Percentiles rank a stretch among this genome's conserved stretches.
Evolutionary conservation across 2,888 invertebrate genomes (phyloP).

Genomic region (Metellina segmentata): DNA sequence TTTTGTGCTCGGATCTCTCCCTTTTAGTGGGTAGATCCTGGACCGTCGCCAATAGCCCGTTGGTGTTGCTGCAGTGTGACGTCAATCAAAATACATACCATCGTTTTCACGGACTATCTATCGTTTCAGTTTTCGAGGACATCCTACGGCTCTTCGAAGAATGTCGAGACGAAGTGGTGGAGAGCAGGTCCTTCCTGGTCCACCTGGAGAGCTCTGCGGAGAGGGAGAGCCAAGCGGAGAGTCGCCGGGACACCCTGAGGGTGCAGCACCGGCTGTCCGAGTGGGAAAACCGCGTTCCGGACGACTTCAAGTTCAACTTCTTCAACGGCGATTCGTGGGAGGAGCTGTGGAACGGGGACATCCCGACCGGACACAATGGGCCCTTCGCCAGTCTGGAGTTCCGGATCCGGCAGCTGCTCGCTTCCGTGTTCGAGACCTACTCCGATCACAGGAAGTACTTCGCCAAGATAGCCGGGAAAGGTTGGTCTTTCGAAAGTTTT

Average conservation of each 20-base stretch:
- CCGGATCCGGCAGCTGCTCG: constrained; percentile 14
- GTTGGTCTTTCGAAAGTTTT: not conserved
- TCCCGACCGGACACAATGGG: not conserved
- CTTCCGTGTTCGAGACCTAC: not conserved
- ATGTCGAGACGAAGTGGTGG: not conserved
- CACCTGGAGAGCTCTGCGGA: constrained; percentile 44
- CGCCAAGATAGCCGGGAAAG: constrained; percentile 35
- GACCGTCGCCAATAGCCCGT: too few species aligned
- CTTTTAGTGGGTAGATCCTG: too few species aligned
- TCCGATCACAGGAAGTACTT: not conserved
- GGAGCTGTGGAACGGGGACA: constrained; percentile 22
- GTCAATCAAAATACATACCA: too few species aligned
- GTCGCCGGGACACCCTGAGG: not conserved
- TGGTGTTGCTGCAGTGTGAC: not conserved
- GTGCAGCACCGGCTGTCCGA: constrained; percentile 23
- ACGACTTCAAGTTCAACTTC: constrained; percentile 50
- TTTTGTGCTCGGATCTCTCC: too few species aligned
- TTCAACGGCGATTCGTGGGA: constrained; percentile 47
- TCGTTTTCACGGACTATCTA: not conserved
- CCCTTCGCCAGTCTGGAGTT: constrained; percentile 7
- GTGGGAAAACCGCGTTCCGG: constrained; percentile 52
- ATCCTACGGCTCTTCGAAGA: constrained; percentile 34
- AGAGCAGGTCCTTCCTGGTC: constrained; percentile 36
- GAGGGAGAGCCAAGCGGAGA: not conserved
- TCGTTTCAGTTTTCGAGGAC: constrained; percentile 59